phyloP scores from a whole-genome alignment of 2,888 invertebrate species.

The Mythimna loreyi region DNA sequence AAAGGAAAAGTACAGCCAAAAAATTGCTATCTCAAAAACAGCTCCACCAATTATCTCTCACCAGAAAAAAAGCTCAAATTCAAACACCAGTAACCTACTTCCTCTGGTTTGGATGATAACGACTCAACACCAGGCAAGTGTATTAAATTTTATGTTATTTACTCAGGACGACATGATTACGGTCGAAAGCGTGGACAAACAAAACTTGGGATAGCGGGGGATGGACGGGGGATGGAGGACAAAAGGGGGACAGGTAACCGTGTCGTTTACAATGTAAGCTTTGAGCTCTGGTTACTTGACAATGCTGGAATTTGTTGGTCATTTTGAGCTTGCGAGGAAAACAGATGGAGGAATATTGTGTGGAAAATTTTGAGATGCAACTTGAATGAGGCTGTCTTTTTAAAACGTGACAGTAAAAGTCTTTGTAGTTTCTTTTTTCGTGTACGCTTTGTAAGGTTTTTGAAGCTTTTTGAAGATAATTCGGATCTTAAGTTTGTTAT shows the following conservation, averaged over 20 bases:
- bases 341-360: slow-evolving; percentile 24
- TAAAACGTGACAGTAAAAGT: neutral
- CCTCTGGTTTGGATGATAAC: slow-evolving; percentile 44
- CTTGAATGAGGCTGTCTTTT: neutral
- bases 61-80: slow-evolving; percentile 30
- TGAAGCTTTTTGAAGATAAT: neutral
- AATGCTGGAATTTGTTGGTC: slow-evolving; percentile 52
- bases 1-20: neutral
- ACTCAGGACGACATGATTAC: slow-evolving; percentile 64
- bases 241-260: slow-evolving; percentile 53
- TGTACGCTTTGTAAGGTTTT: neutral
- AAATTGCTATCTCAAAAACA: slow-evolving; percentile 5
- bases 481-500: too few species aligned
- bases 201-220: slow-evolving; percentile 47
- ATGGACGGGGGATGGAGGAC: slow-evolving; percentile 16
- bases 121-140: slow-evolving; percentile 38
- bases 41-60: slow-evolving; percentile 22
- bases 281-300: slow-evolving; percentile 44
- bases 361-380: slow-evolving; percentile 10
- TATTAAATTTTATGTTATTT: slow-evolving; percentile 73
- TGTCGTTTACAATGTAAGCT: slow-evolving; percentile 58
- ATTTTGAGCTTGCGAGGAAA: slow-evolving; percentile 25
- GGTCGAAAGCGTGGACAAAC: slow-evolving; percentile 54
- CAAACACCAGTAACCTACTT: slow-evolving; percentile 49
- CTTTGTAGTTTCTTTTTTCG: neutral